Base-by-base conservation (phyloP, 2,888 invertebrate species). In the Autographa pulchrina region DNA sequence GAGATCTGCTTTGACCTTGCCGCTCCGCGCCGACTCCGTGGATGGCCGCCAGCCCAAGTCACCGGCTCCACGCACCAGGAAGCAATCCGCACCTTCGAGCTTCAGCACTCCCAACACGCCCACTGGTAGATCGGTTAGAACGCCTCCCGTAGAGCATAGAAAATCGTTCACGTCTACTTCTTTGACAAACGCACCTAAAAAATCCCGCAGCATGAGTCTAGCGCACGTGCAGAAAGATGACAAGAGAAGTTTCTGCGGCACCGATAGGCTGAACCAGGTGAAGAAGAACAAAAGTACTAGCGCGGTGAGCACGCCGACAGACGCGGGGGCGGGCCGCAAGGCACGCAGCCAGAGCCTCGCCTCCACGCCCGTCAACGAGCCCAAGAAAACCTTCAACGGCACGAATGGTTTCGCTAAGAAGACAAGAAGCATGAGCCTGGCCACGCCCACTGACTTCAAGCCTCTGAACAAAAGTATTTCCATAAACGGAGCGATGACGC, bases 401-500 rank as follows among this genome's bases (percentile, higher is more conserved):
- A 82, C 85, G 9, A 90, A 89, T 63, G 90, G 89, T 7, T 88
- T 81, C 72, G 86, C 90, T 11, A 94, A 92, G 76, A 95, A 95
- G 77, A 92, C 94, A 9, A 83, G 96, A 11, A 96, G 96, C 84
- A 93, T 95, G 94, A 94, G 94, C 67, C 86, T 96, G 52, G 94
- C 94, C 14, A 81, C 85, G 73, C 84, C 92, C 1, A 77, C 77
- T 0, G 93, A 90, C 59, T 86, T 90, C 60, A 90, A 86, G 68
- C 90, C 92, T n/a, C 70, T 92, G 38, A 86, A 87, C 65, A 92
- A 91, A 72, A 92, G 89, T 72, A 78, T 86, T 8, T 93, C 94
- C 0, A 86, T 91, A 62, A 86, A 76, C 62, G 92, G 92, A 3
- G 91, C 91, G 35, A 83, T 96, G 76, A 95, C 96, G 78, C 95